Evolutionary conservation across 1,140 invertebrate species (phyloP).

Genomic region (Phymastichus coffea): DNA sequence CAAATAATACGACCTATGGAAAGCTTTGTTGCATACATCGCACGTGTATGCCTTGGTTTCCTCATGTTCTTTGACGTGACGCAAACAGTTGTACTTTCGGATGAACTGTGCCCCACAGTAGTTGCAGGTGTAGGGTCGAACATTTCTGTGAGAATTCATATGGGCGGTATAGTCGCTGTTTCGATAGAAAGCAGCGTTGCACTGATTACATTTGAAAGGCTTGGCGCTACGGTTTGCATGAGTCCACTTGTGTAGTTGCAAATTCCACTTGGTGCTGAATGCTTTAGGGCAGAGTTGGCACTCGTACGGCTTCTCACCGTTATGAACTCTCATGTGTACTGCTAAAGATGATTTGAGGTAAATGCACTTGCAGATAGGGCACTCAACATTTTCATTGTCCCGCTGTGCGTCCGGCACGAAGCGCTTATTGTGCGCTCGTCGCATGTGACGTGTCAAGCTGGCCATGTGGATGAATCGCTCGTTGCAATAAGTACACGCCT

Average conservation of each 20-base stretch:
- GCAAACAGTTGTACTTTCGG: slow-evolving; percentile 86
- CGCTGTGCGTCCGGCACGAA: slow-evolving; percentile 66
- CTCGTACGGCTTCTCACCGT: slow-evolving; percentile 70
- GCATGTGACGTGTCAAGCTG: slow-evolving; percentile 79
- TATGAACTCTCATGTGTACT: slow-evolving; percentile 78
- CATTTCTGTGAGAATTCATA: slow-evolving; percentile 78
- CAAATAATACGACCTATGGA: slow-evolving; percentile 84
- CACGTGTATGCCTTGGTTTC: slow-evolving; percentile 86
- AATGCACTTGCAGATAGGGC: slow-evolving; percentile 76
- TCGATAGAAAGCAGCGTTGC: slow-evolving; percentile 79
- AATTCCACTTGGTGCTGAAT: slow-evolving; percentile 87
- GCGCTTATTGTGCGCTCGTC: slow-evolving; percentile 74
- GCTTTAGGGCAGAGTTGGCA: slow-evolving; percentile 82
- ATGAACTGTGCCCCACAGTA: slow-evolving; percentile 93
- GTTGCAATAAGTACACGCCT: slow-evolving; percentile 78
- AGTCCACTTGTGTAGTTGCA: slow-evolving; percentile 86
- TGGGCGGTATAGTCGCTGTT: slow-evolving; percentile 79
- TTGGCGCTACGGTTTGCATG: slow-evolving; percentile 79
- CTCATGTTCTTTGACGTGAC: slow-evolving; percentile 88
- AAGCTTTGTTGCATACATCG: slow-evolving; percentile 82
- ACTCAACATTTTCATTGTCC: slow-evolving; percentile 72
- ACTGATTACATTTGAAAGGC: slow-evolving; percentile 82
- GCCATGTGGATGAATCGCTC: slow-evolving; percentile 81
- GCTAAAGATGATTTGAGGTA: slow-evolving; percentile 77
- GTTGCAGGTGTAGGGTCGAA: slow-evolving; percentile 85